phyloP scores from a whole-genome alignment of 2,888 invertebrate genomes.

The Eristalis tenax region DNA sequence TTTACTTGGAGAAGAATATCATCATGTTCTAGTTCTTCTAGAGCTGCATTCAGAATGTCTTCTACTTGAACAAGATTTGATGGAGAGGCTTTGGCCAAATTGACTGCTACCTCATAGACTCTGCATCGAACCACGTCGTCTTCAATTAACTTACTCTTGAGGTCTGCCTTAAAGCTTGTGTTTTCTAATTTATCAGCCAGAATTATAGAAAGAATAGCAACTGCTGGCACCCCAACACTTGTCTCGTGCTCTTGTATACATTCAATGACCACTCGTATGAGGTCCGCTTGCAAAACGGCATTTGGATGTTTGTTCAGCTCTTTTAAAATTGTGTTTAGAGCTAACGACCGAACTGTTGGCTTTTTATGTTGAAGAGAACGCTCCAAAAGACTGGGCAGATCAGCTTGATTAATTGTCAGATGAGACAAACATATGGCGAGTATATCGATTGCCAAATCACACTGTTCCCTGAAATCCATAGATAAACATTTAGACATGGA shows the following conservation, averaged over 20 bases:
- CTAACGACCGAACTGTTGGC: constrained; percentile 85
- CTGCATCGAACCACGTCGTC: constrained; percentile 77
- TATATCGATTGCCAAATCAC: constrained; percentile 85
- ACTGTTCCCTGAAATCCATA: constrained; percentile 82
- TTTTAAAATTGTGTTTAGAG: constrained; percentile 84
- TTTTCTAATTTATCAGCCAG: constrained; percentile 74
- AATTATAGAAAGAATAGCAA: constrained; percentile 75
- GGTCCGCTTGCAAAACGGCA: constrained; percentile 72
- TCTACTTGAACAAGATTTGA: constrained; percentile 84
- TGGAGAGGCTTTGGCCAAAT: constrained; percentile 84
- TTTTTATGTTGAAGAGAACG: constrained; percentile 85
- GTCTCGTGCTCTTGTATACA: constrained; percentile 76
- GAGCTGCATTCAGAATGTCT: constrained; percentile 85
- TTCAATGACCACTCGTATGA: constrained; percentile 75
- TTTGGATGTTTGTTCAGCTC: constrained; percentile 72
- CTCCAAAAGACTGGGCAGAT: constrained; percentile 84
- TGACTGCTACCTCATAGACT: constrained; percentile 83
- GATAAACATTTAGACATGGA: neutral
- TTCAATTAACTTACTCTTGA: constrained; percentile 74
- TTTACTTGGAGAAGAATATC: constrained; percentile 91
- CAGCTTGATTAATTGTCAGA: constrained; percentile 84
- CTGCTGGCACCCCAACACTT: constrained; percentile 75
- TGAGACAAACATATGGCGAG: constrained; percentile 85
- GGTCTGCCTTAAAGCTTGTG: constrained; percentile 69
- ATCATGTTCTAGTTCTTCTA: constrained; percentile 85